Conservation (phyloP, 2,113 vertebrate species). For the Esox niger region DNA sequence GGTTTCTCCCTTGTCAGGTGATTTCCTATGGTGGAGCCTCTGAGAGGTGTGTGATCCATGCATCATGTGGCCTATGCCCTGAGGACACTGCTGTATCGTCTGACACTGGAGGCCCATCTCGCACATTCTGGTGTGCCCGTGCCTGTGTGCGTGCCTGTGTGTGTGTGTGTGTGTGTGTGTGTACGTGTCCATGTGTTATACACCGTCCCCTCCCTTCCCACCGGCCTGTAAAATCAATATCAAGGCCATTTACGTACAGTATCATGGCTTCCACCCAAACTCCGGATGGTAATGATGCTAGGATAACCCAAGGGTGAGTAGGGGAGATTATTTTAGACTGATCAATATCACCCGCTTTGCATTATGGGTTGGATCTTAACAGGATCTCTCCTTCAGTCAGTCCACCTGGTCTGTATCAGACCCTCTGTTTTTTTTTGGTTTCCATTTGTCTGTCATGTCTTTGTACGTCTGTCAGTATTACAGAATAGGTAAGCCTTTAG, state of each 20-base stretch:
- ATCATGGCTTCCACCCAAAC: conserved; percentile 67
- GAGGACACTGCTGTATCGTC: conserved; percentile 46
- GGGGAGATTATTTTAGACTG: conserved; percentile 61
- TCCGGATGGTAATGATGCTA: conserved; percentile 75
- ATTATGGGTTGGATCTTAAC: conserved; percentile 48
- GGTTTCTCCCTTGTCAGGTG: not conserved
- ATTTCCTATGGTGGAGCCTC: conserved; percentile 26
- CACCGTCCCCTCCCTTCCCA: conserved; percentile 49
- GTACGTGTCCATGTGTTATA: not conserved
- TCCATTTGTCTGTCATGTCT: not conserved
- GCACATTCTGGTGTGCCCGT: conserved; percentile 7
- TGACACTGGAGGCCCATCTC: conserved; percentile 47
- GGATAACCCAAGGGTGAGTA: conserved; percentile 72
- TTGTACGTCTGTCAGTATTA: not conserved
- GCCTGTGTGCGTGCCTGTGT: too few species aligned
- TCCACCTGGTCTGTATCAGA: conserved; percentile 2
- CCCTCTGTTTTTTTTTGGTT: conserved; percentile 4
- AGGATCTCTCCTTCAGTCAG: conserved; percentile 15
- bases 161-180: too few species aligned
- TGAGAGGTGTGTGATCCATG: conserved; percentile 32
- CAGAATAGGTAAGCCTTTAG: not conserved
- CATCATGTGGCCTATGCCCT: conserved; percentile 24
- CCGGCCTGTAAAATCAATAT: conserved; percentile 71
- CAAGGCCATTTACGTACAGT: conserved; percentile 68
- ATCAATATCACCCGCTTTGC: conserved; percentile 69